phyloP scores from a whole-genome alignment of 1,140 invertebrate species.

The Philopotamus ludificatus region DNA sequence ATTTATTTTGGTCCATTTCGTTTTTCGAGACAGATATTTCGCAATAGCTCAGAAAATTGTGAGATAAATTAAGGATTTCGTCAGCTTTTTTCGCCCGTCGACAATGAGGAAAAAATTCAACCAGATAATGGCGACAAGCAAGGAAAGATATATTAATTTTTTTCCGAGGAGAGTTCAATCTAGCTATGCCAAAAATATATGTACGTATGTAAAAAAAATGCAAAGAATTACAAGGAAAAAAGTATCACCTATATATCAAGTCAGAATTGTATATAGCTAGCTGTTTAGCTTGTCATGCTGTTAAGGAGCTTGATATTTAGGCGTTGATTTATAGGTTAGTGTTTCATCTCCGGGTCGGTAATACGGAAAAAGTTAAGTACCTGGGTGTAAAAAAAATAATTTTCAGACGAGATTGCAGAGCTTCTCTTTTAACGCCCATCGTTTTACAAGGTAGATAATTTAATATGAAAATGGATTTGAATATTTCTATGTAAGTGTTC shows the following conservation, averaged over 20 bases:
- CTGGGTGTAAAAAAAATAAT: no score
- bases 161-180: not conserved
- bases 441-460: no score
- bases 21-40: not conserved
- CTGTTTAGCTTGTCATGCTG: conserved; percentile 18
- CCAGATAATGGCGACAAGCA: not conserved
- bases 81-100: not conserved
- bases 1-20: no score
- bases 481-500: no score
- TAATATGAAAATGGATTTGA: no score
- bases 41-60: not conserved
- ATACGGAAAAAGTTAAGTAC: conserved; percentile 3
- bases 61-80: not conserved
- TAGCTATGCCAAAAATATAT: not conserved
- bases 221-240: not conserved
- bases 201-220: not conserved
- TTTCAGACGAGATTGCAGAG: no score
- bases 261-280: conserved; percentile 13
- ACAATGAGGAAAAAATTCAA: no score
- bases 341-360: conserved; percentile 11
- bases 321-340: conserved; percentile 20
- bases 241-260: not conserved
- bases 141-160: not conserved
- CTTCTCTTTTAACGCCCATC: no score
- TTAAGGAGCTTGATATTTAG: conserved; percentile 23